Base-by-base conservation (phyloP, 2,113 vertebrate genomes). In the Balaenoptera acutorostrata region DNA sequence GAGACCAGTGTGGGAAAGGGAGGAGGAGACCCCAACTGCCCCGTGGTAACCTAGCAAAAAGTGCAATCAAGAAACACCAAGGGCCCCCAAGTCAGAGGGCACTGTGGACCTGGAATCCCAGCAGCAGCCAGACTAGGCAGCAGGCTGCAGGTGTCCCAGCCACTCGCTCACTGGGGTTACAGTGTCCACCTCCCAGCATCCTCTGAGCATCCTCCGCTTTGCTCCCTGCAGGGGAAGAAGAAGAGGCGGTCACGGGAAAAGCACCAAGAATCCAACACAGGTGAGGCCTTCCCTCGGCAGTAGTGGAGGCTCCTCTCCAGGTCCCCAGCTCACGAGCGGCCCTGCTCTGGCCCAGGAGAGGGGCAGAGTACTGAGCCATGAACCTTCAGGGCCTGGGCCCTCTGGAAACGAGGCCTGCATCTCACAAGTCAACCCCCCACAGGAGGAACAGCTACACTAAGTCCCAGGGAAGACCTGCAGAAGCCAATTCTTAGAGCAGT, bases 241-340 rank as follows among this genome's bases (percentile, higher is more conserved):
- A 99, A 99, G 98, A 99, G 99, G 97, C 99, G 99, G 92, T 99
- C 99, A 98, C 98, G 99, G 97, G 99, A 99, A 97, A 99, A 99
- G 98, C 99, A 99, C 97, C 99, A 99, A 97, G 99, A 99, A 98
- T 99, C 99, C 97, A 99, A 96, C 94, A 98, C 99, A 99, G 99
- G 99, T 99, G 99, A 99, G 98, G 44, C 75, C 39, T 66, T n/a
- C 80, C 44, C 64, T 89, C 44, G 21, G 74, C 33, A 93, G 36
- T 7, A 77, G 33, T 27, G 33, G 41, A 88, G 44, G 20, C n/a
- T 59, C 36, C 63, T 69, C 23, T 88, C 72, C 71, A 46, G 1
- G 15, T 8, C 41, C 59, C 59, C 46, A 21, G 80, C 80, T 82
- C 39, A 46, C 18, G 4, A 46, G 44, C 77, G 88, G 36, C 83